Evolutionary conservation across 2,113 vertebrate species (phyloP), one percentile per base, ranked within the genome.

Genomic region (Bostrychus sinensis): DNA sequence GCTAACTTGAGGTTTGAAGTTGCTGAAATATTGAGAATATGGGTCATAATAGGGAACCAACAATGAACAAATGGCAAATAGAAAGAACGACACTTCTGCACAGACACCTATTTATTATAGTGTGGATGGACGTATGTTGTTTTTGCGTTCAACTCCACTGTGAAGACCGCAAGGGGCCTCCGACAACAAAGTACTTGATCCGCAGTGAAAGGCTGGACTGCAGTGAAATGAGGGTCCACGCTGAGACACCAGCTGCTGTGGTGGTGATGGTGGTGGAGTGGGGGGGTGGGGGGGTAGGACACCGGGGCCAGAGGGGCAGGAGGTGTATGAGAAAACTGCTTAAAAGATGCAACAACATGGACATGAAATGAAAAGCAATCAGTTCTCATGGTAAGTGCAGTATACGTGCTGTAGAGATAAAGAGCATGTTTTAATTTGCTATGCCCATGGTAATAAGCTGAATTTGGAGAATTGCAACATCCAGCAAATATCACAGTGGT

Each of bases 231-330:
- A 75, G 74, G 65, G 64, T 50, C 66, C 66, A 75, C 26, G 56
- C 80, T 69, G 84, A 77, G 77, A 82, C 62, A 63, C 74, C 90
- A 90, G 88, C 88, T 91, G 90, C 80, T 89, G 79, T 54, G 80
- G n/a, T n/a, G n/a, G n/a, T n/a, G n/a, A n/a, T n/a, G n/a, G n/a
- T n/a, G n/a, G n/a, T n/a, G n/a, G n/a, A n/a, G n/a, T n/a, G n/a
- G n/a, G n/a, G n/a, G n/a, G n/a, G n/a, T 23, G 82, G 86, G 78
- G 83, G 80, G 82, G 78, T 77, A 79, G 77, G 39, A 54, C 56
- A 25, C 36, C 50, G 77, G 68, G 60, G 55, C 32, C 32, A 60
- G 20, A 36, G 69, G 83, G 75, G 75, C 66, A 76, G 75, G 65
- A 78, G 85, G 86, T 73, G 62, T 82, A 75, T 81, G 80, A 72